phyloP scores from a whole-genome alignment of 2,888 invertebrate genomes.

The Erebia epiphron region DNA sequence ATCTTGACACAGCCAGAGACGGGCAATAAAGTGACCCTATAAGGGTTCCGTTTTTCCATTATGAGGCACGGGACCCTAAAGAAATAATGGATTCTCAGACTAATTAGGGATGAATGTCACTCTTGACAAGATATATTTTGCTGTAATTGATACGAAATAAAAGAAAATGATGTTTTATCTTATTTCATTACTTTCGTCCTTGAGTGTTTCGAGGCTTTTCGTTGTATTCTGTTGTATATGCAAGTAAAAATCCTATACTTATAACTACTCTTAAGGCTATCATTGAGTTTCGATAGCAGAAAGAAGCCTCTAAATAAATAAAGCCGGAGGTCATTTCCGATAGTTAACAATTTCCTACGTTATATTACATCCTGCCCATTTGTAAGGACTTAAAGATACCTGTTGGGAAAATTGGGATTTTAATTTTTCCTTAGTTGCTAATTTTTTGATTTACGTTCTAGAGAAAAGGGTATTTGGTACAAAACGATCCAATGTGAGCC shows the following conservation, averaged over 20 bases:
- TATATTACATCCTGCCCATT: background rate
- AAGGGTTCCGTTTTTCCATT: too few species aligned
- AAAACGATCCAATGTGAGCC: too few species aligned
- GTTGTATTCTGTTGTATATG: background rate
- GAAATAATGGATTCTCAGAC: background rate
- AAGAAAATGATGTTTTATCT: background rate
- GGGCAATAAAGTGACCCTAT: too few species aligned
- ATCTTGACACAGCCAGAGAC: too few species aligned
- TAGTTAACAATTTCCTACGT: background rate
- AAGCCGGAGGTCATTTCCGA: background rate
- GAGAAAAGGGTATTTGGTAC: too few species aligned
- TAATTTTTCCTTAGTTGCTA: background rate
- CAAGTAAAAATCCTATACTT: background rate
- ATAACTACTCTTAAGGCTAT: too few species aligned
- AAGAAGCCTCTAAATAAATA: background rate
- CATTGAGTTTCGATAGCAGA: background rate
- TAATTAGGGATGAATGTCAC: background rate
- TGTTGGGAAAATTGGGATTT: conserved; percentile 5
- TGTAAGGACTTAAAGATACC: background rate
- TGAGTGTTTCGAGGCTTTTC: background rate
- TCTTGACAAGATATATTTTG: background rate
- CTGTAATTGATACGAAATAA: conserved; percentile 9
- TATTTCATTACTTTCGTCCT: background rate
- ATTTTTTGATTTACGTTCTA: too few species aligned
- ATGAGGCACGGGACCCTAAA: too few species aligned